Base-by-base conservation (phyloP, 2,113 vertebrate species). In the Campylomormyrus numenius region DNA sequence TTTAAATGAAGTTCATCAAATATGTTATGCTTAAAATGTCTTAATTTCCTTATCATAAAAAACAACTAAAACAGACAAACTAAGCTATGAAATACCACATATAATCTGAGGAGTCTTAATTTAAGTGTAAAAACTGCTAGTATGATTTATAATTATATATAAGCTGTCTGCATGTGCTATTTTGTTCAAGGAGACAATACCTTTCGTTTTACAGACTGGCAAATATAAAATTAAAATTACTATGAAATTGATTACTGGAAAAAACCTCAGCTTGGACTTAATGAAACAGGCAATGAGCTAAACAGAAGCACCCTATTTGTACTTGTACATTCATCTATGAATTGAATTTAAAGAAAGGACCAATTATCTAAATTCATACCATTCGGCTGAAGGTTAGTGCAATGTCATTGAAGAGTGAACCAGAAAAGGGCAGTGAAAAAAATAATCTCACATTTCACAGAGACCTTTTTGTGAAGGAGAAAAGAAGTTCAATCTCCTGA, bases 391-490 rank as follows among this genome's bases (percentile, higher is more conserved):
- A 89, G 88, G 88, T 89, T 56, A 70, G 87, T 17, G 62, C 13
- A 80, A 48, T 46, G 88, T 50, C 70, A 50, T 80, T 89, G 58
- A 62, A 88, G 42, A 89, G 62, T 88, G 88, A 88, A 70, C 21
- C 42, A 74, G 88, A 88, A 88, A 88, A 48, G 8, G 53, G 24
- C 39, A 50, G 52, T 31, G 42, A 35, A 58, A 88, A 58, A 53
- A 15, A 58, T 39, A 58, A 24, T 10, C 53, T 88, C 53, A 62
- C 39, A 88, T 62, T 88, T 85, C 49, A 42, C 42, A 88, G 91
- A 74, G 86, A 91, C 90, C 35, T 21, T 88, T 88, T 94, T 56
- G 83, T 91, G 91, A 91, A 93, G 50, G 50, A 85, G 11, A 89
- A 91, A 93, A 90, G 89, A 11, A 15, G 66, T 15, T 3, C 6